Percentiles rank a stretch among this genome's conserved stretches.
phyloP scores from a whole-genome alignment of 2,797 vertebrate genomes.

The Pagetopsis macropterus region DNA sequence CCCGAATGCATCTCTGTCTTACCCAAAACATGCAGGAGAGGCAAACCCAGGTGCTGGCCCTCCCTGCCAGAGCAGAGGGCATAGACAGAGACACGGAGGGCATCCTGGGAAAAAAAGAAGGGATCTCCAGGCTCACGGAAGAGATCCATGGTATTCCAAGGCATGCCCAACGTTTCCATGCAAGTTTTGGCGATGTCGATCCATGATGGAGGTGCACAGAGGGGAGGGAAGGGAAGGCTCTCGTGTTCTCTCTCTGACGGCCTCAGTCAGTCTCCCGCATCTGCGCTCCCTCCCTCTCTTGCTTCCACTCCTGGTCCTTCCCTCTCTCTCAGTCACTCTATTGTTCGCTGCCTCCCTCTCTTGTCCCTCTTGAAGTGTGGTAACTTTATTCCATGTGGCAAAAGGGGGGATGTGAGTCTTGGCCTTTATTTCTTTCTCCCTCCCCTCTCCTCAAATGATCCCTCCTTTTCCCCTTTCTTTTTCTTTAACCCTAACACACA shows the following conservation, averaged over 20 bases:
- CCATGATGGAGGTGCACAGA: conserved; percentile 66
- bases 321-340: conserved; percentile 36
- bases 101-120: conserved; percentile 59
- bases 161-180: conserved; percentile 41
- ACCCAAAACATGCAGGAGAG: conserved; percentile 94
- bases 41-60: conserved; percentile 88
- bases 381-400: conserved; percentile 70
- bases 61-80: conserved; percentile 79
- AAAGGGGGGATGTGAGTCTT: conserved; percentile 47
- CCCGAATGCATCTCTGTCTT: conserved; percentile 55
- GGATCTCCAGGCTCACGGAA: conserved; percentile 40
- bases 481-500: conserved; percentile 34
- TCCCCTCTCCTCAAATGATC: conserved; percentile 72
- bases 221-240: conserved; percentile 47
- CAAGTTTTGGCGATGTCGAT: conserved; percentile 47
- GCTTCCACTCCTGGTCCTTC: conserved; percentile 45
- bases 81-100: conserved; percentile 77
- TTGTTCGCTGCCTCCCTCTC: conserved; percentile 48
- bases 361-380: conserved; percentile 57
- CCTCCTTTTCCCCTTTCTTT: conserved; percentile 55
- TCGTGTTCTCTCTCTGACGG: conserved; percentile 58
- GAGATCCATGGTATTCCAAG: conserved; percentile 67
- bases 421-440: conserved; percentile 54
- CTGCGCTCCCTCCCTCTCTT: conserved; percentile 54
- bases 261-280: conserved; percentile 62